Percentiles rank a stretch among this genome's conserved stretches.
Conservation (phyloP, 2,888 invertebrate species). For the Drosophila multiciliata region DNA sequence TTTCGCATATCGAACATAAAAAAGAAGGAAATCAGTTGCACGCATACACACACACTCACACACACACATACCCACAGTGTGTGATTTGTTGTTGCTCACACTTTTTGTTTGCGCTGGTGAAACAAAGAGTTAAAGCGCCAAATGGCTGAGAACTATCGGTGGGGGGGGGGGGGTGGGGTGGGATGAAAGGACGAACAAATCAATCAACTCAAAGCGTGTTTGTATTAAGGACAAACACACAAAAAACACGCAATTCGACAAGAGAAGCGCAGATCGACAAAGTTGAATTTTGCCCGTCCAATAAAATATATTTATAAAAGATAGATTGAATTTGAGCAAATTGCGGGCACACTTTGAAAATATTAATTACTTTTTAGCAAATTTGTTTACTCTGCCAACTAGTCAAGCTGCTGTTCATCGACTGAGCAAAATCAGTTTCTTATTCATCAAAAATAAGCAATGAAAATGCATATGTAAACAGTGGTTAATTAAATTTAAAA, state of each 20-base stretch:
- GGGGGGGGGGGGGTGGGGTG: too few relatives aligned
- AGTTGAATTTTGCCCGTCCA: constrained; percentile 39
- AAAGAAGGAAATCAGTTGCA: constrained; percentile 17
- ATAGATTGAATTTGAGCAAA: constrained; percentile 51
- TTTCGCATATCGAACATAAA: constrained; percentile 18
- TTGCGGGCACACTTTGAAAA: constrained; percentile 30
- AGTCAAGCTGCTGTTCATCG: not conserved
- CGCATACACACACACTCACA: constrained; percentile 7
- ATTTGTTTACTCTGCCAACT: constrained; percentile 40
- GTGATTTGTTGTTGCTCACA: constrained; percentile 48
- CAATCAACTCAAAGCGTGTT: constrained; percentile 50
- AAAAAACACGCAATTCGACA: constrained; percentile 18
- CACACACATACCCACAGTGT: constrained; percentile 14
- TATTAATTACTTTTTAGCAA: constrained; percentile 65
- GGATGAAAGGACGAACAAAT: constrained; percentile 45
- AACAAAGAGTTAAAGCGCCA: constrained; percentile 58
- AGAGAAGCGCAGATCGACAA: constrained; percentile 22
- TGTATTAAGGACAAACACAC: constrained; percentile 51
- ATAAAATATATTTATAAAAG: not conserved
- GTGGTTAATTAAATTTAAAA: constrained; percentile 9
- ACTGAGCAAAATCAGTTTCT: not conserved
- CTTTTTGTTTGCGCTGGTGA: constrained; percentile 33
- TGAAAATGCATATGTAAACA: constrained; percentile 48
- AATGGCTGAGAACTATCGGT: constrained; percentile 27
- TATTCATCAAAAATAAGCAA: constrained; percentile 31